Conservation (phyloP, 2,888 invertebrate genomes). For the Anthoptus insignis region DNA sequence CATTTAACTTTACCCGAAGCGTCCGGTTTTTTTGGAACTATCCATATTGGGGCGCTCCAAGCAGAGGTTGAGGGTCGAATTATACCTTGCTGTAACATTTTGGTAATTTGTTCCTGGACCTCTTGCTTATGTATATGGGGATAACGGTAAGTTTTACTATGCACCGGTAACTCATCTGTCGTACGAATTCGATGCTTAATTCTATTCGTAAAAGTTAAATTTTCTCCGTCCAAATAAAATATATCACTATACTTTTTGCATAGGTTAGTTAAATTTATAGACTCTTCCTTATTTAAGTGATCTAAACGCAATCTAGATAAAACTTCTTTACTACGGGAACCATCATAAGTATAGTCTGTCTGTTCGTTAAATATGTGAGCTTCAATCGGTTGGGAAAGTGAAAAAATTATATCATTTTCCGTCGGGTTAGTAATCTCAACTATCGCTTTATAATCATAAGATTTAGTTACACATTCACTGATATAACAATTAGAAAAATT, state of each 20-base stretch:
- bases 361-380: conserved; percentile 23
- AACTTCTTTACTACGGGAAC: conserved; percentile 29
- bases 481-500: conserved; percentile 12
- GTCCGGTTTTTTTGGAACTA: conserved; percentile 57
- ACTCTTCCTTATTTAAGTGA: conserved; percentile 42
- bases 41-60: conserved; percentile 55
- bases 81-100: conserved; percentile 50
- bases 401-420: conserved; percentile 21
- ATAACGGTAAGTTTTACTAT: conserved; percentile 43
- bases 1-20: conserved; percentile 54
- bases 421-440: conserved; percentile 21
- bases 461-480: conserved; percentile 10
- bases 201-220: conserved; percentile 38
- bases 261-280: conserved; percentile 29
- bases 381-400: conserved; percentile 8
- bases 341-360: conserved; percentile 12
- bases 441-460: conserved; percentile 1
- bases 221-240: conserved; percentile 41
- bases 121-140: conserved; percentile 42
- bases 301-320: conserved; percentile 39
- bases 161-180: conserved; percentile 39
- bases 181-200: conserved; percentile 41
- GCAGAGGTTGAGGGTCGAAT: conserved; percentile 52
- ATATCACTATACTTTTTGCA: conserved; percentile 38
- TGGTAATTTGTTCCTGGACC: conserved; percentile 42